Percentiles rank a stretch among this genome's conserved stretches.
These are phyloP conservation scores for Asbolus verrucosus DNA, from an alignment of 1,140 invertebrate species.

Conservation along the genomic window DNA sequence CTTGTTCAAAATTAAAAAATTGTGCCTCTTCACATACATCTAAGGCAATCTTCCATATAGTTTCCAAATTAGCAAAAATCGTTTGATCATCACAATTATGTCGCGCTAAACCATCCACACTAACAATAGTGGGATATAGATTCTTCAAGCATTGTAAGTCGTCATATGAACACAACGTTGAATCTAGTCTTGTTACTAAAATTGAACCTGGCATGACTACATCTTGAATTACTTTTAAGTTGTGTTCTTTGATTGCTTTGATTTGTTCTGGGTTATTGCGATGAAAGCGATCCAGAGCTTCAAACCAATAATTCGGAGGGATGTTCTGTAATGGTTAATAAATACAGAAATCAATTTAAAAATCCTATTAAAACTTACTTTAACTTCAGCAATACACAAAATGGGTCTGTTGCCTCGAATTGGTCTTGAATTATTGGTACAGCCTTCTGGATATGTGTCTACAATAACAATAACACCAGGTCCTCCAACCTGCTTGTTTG, in stretches of 20 bases:
- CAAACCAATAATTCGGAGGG: conserved; percentile 35
- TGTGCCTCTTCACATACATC: conserved; percentile 35
- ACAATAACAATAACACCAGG: conserved; percentile 65
- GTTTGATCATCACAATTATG: conserved; percentile 16
- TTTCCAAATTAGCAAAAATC: conserved; percentile 17
- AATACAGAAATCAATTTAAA: not conserved
- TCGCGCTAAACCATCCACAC: not conserved
- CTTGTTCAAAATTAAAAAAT: conserved; percentile 37
- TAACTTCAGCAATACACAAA: conserved; percentile 67
- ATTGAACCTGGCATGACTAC: conserved; percentile 23
- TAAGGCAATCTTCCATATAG: conserved; percentile 29
- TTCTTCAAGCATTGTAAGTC: conserved; percentile 26
- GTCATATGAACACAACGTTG: conserved; percentile 26
- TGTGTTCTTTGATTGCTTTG: not conserved
- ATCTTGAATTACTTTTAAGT: conserved; percentile 19
- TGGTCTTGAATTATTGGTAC: conserved; percentile 59
- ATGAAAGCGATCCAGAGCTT: conserved; percentile 19
- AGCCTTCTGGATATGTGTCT: conserved; percentile 68
- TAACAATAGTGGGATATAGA: conserved; percentile 29
- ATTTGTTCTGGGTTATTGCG: conserved; percentile 16
- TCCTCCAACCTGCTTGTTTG: conserved; percentile 66
- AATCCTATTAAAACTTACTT: conserved; percentile 5
- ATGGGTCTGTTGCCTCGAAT: conserved; percentile 67
- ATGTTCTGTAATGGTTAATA: conserved; percentile 14
- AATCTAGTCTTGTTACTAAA: conserved; percentile 21